These are phyloP conservation scores for Lemur catta DNA, from an alignment of 2,797 vertebrate species.

Conservation along the genomic window DNA sequence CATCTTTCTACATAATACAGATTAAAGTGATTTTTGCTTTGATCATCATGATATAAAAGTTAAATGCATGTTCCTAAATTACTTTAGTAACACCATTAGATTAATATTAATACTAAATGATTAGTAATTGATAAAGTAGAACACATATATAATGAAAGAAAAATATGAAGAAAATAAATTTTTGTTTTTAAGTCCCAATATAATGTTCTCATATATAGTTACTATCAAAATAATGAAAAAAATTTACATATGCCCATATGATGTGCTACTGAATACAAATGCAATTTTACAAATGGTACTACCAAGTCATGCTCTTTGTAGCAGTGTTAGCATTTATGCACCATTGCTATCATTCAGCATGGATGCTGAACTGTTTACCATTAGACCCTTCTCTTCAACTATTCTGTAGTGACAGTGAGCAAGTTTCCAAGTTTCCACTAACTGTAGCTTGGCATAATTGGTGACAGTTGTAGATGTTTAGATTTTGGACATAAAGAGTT, in stretches of 20 bases:
- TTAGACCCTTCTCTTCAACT: background rate
- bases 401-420: background rate
- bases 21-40: background rate
- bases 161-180: background rate
- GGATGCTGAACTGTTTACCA: background rate
- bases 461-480: background rate
- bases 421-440: background rate
- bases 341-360: background rate
- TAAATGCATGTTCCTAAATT: background rate
- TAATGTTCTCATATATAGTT: background rate
- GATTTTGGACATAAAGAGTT: background rate
- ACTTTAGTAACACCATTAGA: background rate
- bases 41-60: background rate
- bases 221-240: background rate
- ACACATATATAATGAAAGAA: background rate
- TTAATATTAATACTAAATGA: background rate
- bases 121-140: background rate
- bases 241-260: background rate
- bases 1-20: background rate
- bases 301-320: background rate
- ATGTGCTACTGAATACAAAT: background rate
- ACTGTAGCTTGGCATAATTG: background rate
- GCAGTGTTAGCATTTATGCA: background rate
- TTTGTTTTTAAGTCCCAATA: background rate
- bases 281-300: background rate